Evolutionary conservation across 2,797 vertebrate species (phyloP), one percentile per base, ranked within the genome.

Genomic region (Liparis tanakae): DNA sequence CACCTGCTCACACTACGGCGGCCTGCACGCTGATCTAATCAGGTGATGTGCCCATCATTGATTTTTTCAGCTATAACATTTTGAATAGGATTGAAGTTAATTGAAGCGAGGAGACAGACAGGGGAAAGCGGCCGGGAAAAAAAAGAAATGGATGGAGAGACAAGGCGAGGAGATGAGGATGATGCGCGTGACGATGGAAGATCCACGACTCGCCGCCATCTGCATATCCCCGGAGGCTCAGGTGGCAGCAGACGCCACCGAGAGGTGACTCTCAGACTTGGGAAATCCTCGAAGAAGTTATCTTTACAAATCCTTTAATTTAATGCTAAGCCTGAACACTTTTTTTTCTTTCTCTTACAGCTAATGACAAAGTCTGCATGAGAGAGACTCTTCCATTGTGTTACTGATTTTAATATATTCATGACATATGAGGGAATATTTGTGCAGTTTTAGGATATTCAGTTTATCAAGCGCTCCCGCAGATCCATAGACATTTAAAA

Each of bases 1-100:
- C 80, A 78, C 80, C 80, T 87, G 84, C 85, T 79, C 84, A 72
- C 79, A 82, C 71, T 76, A 78, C 82, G 69, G 39, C 62, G 71
- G 56, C 41, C 41, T 5, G 34, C 1, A 14, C 69, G 36, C 75
- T 74, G 59, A 89, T 89, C 78, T 83, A 85, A 89, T 90, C 84
- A 82, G 81, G 55, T 76, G 81, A 72, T 71, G 77, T 60, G 59
- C 39, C 69, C 55, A 33, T 60, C 83, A 85, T 69, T 83, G 83
- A 84, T 88, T 88, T 85, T 85, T 63, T 30, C 59, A 76, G 66
- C 83, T 66, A 56, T 62, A 65, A 37, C 25, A 74, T 70, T 76
- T 58, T 72, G 71, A 74, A 73, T 65, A 50, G 60, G 72, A 69
- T 56, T 34, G 57, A 69, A 76, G 57, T 30, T 54, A 69, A 78